Percentiles rank a stretch among this genome's conserved stretches.
Evolutionary conservation across 2,888 invertebrate species (phyloP).

Genomic region (Trichogramma dendrolimi): DNA sequence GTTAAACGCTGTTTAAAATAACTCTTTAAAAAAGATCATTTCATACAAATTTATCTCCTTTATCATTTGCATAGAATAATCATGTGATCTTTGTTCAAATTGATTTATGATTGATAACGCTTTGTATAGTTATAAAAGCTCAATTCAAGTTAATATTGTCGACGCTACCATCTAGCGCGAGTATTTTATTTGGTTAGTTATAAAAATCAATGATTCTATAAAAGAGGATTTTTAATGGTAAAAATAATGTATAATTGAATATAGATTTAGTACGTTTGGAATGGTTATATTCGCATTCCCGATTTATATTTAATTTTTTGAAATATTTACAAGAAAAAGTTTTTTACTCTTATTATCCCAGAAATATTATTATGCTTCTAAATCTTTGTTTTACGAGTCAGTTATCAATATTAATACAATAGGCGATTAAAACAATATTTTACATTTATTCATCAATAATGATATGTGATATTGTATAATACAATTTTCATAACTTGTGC

Average conservation of each 20-base stretch:
- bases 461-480: constrained; percentile 29
- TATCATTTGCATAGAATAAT: no score
- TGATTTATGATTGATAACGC: constrained; percentile 23
- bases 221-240: constrained; percentile 20
- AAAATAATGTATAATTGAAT: constrained; percentile 23
- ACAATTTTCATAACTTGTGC: constrained; percentile 21
- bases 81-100: not conserved
- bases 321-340: constrained; percentile 27
- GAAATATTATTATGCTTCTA: constrained; percentile 16
- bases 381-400: not conserved
- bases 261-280: constrained; percentile 23
- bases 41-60: no score
- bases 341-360: constrained; percentile 14
- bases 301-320: constrained; percentile 12
- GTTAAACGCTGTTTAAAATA: no score
- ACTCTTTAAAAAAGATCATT: no score
- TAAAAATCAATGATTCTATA: constrained; percentile 28
- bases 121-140: constrained; percentile 22
- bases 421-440: not conserved
- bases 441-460: constrained; percentile 21
- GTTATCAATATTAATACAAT: not conserved
- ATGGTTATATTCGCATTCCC: constrained; percentile 25
- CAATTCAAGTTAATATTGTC: constrained; percentile 30
- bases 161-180: constrained; percentile 20
- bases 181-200: constrained; percentile 19